A percentile compares a stretch with the other conserved stretches of the same genome.
phyloP scores from a whole-genome alignment of 2,888 invertebrate genomes.

The Mythimna lalbum region DNA sequence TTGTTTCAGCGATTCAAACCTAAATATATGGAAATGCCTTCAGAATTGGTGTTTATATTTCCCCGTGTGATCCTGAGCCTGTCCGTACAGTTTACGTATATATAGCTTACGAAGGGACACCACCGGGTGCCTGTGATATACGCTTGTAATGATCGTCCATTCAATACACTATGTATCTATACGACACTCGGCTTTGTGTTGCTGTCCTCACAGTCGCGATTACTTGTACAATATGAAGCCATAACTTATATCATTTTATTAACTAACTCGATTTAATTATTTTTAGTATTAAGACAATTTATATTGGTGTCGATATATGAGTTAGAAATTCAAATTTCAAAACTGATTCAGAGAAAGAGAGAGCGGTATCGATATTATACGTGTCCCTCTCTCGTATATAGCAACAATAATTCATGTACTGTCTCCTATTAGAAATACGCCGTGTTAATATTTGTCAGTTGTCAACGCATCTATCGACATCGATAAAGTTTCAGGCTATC shows the following conservation, averaged over 20 bases:
- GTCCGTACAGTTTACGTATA: constrained; percentile 68
- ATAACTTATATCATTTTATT: constrained; percentile 60
- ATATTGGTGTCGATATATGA: constrained; percentile 52
- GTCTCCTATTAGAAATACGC: constrained; percentile 10
- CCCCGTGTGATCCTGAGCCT: constrained; percentile 65
- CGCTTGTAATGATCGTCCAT: constrained; percentile 89
- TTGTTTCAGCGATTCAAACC: constrained; percentile 41
- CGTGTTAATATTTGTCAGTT: constrained; percentile 10
- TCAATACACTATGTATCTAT: constrained; percentile 73
- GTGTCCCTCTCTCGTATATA: constrained; percentile 5
- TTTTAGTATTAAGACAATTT: constrained; percentile 60
- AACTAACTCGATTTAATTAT: constrained; percentile 57
- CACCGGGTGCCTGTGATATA: constrained; percentile 85
- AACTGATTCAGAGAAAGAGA: constrained; percentile 21
- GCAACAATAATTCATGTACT: constrained; percentile 11
- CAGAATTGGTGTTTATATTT: constrained; percentile 48
- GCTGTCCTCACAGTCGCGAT: constrained; percentile 53
- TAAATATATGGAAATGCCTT: constrained; percentile 60
- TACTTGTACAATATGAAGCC: constrained; percentile 62
- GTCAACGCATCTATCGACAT: constrained; percentile 53
- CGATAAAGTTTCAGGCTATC: constrained; percentile 51
- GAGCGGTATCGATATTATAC: constrained; percentile 27
- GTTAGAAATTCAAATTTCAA: constrained; percentile 12
- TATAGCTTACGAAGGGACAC: constrained; percentile 82
- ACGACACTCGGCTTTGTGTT: constrained; percentile 69